Base-by-base conservation (phyloP, 2,888 invertebrate genomes). In the Synergus japonicus region DNA sequence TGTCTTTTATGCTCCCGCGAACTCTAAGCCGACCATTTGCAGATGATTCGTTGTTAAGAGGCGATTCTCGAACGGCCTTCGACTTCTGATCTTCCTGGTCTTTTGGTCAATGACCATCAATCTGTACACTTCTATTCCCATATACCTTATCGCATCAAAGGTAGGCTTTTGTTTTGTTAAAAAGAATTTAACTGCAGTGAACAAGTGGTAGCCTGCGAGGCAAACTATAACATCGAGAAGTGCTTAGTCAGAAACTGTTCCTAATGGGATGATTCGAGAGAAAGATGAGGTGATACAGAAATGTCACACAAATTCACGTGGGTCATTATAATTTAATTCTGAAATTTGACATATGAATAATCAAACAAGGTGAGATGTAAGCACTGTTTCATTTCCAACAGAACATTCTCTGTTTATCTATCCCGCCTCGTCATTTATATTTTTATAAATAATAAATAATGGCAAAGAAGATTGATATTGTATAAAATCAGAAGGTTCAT, bases 1-100 rank as follows among this genome's bases (percentile, higher is more conserved):
- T 83, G 86, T 88, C 87, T 88, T 89, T 89, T 88, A 88, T 87
- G 88, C 86, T 86, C 84, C 82, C 82, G 82, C 79, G 78, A 82
- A 86, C 82, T 80, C 67, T 79, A 79, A 81, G 78, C 76, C 66
- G 13, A 63, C 78, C 69, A 78, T 78, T 78, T 41, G 15, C 76
- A 64, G 64, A 54, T 58, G 73, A 73, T 54, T 73, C 54, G 73
- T 54, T 73, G 54, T 73, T 54, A 54, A 73, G 18, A 73, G 54
- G 54, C 41, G 73, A 73, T 73, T 73, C 73, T 54, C 12, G 73
- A 73, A 73, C 73, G 54, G 73, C 73, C 73, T 73, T 73, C 73
- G 73, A 73, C 73, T 73, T 54, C 73, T 73, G 73, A 54, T 73
- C 73, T 73, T 73, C 73, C 73, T 73, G 73, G 73, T 73, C 73